These are phyloP conservation scores for Syrmaticus mikado DNA, from an alignment of 2,113 vertebrate species.

Conservation along the genomic window DNA sequence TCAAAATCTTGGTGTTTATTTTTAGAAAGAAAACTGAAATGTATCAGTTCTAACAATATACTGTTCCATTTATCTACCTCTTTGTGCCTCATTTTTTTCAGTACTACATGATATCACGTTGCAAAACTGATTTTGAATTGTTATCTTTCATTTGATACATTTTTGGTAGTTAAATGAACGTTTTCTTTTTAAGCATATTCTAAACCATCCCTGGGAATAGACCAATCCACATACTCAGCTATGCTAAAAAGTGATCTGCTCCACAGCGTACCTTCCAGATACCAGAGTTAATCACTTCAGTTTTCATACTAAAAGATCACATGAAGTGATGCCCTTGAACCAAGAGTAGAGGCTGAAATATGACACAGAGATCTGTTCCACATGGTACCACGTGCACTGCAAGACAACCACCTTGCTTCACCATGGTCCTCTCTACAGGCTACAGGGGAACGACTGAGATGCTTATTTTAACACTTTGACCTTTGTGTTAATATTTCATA, in stretches of 20 bases:
- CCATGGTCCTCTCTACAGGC: not conserved
- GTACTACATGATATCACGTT: fast-evolving
- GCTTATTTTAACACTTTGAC: not conserved
- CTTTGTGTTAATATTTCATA: not conserved
- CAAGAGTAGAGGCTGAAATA: not conserved
- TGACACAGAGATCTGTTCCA: not conserved
- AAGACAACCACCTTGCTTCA: not conserved
- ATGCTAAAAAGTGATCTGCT: not conserved
- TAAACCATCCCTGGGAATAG: not conserved
- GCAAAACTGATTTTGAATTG: not conserved
- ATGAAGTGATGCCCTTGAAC: not conserved
- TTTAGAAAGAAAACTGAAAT: not conserved
- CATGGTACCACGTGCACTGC: no score
- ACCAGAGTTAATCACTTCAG: not conserved
- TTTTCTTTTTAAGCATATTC: not conserved
- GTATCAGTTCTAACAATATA: not conserved
- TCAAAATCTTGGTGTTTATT: not conserved
- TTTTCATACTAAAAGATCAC: not conserved
- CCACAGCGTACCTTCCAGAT: not conserved
- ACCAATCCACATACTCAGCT: not conserved
- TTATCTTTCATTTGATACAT: not conserved
- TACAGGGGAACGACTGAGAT: not conserved
- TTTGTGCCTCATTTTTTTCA: not conserved
- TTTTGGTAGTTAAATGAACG: not conserved
- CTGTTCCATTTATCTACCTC: not conserved